Conservation (phyloP, 1,140 invertebrate species). For the Drosophila watanabei region DNA sequence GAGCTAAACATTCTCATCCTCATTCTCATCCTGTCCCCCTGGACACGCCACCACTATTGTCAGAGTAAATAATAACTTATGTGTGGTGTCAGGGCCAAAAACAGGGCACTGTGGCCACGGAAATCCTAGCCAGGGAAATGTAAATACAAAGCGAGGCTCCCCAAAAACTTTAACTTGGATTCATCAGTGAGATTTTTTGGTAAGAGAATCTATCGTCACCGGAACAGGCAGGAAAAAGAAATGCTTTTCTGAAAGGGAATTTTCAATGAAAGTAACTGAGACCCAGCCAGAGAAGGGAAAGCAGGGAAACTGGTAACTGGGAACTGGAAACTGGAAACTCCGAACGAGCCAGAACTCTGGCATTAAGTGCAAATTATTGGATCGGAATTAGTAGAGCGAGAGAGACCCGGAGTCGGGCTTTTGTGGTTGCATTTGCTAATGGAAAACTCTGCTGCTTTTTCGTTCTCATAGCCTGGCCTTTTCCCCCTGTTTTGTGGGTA, state of each 20-base stretch:
- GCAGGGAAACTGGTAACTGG: background rate
- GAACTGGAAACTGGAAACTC: background rate
- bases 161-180: background rate
- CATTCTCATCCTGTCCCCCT: slow-evolving; percentile 10
- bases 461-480: slow-evolving; percentile 2
- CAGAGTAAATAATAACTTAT: slow-evolving; percentile 79
- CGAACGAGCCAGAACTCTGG: slow-evolving; percentile 43
- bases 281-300: slow-evolving; percentile 23
- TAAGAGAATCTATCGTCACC: slow-evolving; percentile 24
- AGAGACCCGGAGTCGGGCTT: slow-evolving; percentile 47
- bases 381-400: slow-evolving; percentile 73
- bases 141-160: slow-evolving; percentile 33
- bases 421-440: slow-evolving; percentile 79
- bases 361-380: slow-evolving; percentile 79
- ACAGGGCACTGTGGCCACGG: slow-evolving; percentile 53
- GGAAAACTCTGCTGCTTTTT: slow-evolving; percentile 54
- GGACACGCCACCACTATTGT: slow-evolving; percentile 53
- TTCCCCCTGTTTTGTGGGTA: slow-evolving; percentile 10
- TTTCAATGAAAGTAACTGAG: slow-evolving; percentile 67
- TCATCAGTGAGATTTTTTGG: slow-evolving; percentile 9
- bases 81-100: slow-evolving; percentile 68
- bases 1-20: slow-evolving; percentile 39
- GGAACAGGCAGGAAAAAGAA: slow-evolving; percentile 32
- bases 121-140: slow-evolving; percentile 54
- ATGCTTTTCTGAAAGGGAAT: slow-evolving; percentile 71